These are phyloP conservation scores for Lathronympha strigana DNA, from an alignment of 2,888 invertebrate species.

Conservation along the genomic window DNA sequence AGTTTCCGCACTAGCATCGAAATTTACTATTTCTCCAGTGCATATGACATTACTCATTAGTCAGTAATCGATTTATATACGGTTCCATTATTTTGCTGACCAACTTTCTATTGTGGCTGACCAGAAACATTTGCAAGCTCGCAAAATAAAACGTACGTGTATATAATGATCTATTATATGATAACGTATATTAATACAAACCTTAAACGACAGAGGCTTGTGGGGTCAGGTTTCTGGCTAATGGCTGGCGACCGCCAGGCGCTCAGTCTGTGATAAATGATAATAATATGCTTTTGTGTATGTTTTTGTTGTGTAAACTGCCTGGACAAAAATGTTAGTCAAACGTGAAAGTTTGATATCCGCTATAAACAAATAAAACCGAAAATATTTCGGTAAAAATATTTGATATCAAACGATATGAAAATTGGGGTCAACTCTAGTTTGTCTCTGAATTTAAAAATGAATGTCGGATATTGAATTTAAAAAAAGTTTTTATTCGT, in stretches of 20 bases:
- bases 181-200: neutral
- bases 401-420: too few species aligned
- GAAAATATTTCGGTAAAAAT: too few species aligned
- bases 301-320: neutral
- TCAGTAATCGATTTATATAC: too few species aligned
- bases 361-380: too few species aligned
- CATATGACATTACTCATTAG: too few species aligned
- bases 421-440: too few species aligned
- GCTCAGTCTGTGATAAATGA: neutral
- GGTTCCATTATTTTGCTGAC: neutral
- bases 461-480: too few species aligned
- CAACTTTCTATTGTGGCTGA: neutral
- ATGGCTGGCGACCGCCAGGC: constrained; percentile 12
- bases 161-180: neutral
- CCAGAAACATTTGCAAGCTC: neutral
- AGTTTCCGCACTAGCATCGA: too few species aligned
- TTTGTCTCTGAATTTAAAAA: too few species aligned
- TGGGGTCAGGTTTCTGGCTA: neutral
- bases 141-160: neutral
- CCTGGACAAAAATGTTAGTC: neutral
- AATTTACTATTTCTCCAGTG: too few species aligned
- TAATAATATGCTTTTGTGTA: neutral
- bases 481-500: too few species aligned
- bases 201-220: neutral
- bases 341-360: neutral